Percentiles rank a stretch among this genome's conserved stretches.
These are phyloP conservation scores for Apodemus sylvaticus DNA, from an alignment of 2,113 vertebrate species.

Conservation along the genomic window DNA sequence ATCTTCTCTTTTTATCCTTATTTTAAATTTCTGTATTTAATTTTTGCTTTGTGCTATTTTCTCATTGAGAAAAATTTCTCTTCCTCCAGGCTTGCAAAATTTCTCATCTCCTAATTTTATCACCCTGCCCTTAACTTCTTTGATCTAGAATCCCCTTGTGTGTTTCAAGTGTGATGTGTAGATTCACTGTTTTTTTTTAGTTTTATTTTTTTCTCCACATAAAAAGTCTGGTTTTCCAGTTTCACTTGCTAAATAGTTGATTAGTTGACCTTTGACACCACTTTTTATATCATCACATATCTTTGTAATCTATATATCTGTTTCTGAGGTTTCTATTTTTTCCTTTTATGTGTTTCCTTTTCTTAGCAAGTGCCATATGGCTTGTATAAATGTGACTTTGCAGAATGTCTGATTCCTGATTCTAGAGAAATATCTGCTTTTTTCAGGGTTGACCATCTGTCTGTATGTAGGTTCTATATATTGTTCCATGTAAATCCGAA, in stretches of 20 bases:
- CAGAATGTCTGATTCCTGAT: neutral
- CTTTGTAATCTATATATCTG: neutral
- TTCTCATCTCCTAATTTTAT: neutral
- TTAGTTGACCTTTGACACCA: neutral
- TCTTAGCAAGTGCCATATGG: neutral
- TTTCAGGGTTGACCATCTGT: neutral
- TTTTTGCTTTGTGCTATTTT: neutral
- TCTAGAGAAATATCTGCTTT: neutral
- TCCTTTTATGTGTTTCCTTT: neutral
- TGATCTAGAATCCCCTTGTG: neutral
- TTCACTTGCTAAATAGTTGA: neutral
- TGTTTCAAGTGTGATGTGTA: neutral
- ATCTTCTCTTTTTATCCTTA: neutral
- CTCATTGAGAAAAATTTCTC: neutral
- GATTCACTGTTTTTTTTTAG: neutral
- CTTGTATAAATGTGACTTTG: constrained; percentile 18
- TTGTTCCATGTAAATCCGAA: neutral
- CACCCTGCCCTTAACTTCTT: neutral
- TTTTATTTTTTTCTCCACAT: neutral
- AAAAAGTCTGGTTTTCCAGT: neutral
- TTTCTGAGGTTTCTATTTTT: constrained; percentile 29
- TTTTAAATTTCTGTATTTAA: neutral
- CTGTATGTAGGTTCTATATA: neutral
- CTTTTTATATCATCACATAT: constrained; percentile 13
- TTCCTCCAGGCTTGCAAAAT: neutral